Percentiles rank a stretch among this genome's conserved stretches.
These are phyloP conservation scores for Notolepis coatsorum DNA, from an alignment of 2,797 vertebrate species.

Conservation along the genomic window DNA sequence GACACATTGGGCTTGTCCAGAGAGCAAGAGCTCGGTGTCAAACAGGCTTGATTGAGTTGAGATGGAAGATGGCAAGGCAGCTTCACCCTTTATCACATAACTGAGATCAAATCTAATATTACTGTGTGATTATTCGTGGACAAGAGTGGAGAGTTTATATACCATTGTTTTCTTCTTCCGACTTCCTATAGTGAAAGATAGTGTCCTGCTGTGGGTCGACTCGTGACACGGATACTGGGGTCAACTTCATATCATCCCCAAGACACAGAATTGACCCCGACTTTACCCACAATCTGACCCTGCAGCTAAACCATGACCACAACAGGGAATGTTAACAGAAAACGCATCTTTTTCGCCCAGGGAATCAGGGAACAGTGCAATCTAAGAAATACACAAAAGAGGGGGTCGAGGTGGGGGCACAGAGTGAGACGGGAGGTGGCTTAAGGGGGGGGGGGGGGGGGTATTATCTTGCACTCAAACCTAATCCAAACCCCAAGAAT, in stretches of 20 bases:
- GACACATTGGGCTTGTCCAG: too few species aligned
- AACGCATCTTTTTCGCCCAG: too few species aligned
- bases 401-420: neutral
- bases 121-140: neutral
- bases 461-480: conserved; percentile 42
- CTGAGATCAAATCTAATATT: neutral
- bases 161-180: neutral
- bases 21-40: neutral
- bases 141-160: neutral
- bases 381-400: conserved; percentile 25
- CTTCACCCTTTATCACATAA: neutral
- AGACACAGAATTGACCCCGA: too few species aligned
- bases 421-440: neutral
- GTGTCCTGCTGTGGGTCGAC: too few species aligned
- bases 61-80: neutral
- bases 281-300: too few species aligned
- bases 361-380: conserved; percentile 26
- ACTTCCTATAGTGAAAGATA: too few species aligned
- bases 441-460: conserved; percentile 5
- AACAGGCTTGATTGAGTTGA: conserved; percentile 1
- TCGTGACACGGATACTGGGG: too few species aligned
- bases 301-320: conserved; percentile 18
- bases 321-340: conserved; percentile 44
- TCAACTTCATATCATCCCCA: too few species aligned
- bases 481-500: conserved; percentile 44